Base-by-base conservation (phyloP, 1,140 invertebrate genomes). In the Andricus grossulariae region DNA sequence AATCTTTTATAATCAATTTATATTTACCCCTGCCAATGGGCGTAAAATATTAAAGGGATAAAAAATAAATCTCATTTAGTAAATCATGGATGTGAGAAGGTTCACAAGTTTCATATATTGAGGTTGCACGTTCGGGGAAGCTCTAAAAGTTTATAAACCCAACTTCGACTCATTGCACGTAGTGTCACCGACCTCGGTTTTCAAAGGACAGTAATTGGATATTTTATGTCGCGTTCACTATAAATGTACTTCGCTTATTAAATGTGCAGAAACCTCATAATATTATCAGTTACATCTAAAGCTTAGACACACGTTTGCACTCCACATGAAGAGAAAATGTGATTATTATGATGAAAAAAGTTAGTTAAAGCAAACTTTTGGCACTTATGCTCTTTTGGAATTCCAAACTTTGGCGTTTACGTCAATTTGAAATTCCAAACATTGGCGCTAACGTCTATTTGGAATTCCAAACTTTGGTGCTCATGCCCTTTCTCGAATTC, bases 51-150 rank as follows among this genome's bases (percentile, higher is more conserved):
- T 60, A 60, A 60, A 25, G 57, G 57, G 57, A 60, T 60, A 60
- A 32, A 60, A 54, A 32, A 32, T 60, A 60, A 60, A 60, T 60
- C 57, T 60, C 25, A 60, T 60, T 60, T 60, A 25, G 39, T 11
- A 45, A 45, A 11, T 45, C 10, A 45, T 7, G 39, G 39, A 11
- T 45, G 7, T 45, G 39, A 45, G 19, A 25, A 60, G 57, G 57
- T 25, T 60, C 57, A 25, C 21, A 13, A 60, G 57, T 60, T 60
- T 60, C 11, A 60, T 21, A 60, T 39, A 60, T 60, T 60, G 57
- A 60, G 32, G 57, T 60, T 60, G 25, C 21, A 60, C 57, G 57
- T 32, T 32, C 21, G 32, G 57, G 16, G 57, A 60, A 60, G 57
- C 57, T 60, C 21, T 60, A 60, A 32, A 32, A 60, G 57, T 60